A percentile compares a stretch with the other conserved stretches of the same genome.
Evolutionary conservation across 2,113 vertebrate species (phyloP).

Genomic region (Heterocephalus glaber): DNA sequence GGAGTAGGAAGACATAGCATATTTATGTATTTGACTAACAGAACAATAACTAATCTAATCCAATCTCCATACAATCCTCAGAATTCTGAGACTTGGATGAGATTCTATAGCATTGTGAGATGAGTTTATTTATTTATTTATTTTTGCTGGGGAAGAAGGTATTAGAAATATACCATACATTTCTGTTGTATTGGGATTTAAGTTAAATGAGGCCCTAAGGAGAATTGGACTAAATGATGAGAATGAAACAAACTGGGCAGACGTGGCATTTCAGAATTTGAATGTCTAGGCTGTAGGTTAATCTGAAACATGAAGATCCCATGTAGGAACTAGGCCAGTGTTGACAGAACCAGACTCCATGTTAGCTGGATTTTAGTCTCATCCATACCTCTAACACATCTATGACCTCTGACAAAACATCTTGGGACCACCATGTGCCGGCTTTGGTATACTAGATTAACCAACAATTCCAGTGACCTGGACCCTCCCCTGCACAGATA

Average conservation of each 20-base stretch:
- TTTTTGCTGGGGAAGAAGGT: neutral
- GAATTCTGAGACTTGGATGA: neutral
- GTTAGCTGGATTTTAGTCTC: neutral
- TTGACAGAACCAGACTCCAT: neutral
- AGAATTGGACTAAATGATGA: neutral
- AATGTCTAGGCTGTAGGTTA: neutral
- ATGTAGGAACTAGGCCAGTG: neutral
- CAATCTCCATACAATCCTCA: neutral
- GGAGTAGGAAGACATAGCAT: neutral
- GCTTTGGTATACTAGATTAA: neutral
- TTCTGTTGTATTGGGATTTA: neutral
- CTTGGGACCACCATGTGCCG: neutral
- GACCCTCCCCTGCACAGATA: neutral
- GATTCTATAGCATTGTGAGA: neutral
- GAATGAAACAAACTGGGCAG: neutral
- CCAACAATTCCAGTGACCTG: neutral
- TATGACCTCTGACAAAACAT: neutral
- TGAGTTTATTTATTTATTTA: neutral
- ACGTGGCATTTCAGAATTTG: neutral
- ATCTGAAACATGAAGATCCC: neutral
- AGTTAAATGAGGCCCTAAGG: neutral
- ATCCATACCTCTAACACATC: neutral
- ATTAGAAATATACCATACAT: neutral
- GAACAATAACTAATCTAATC: neutral
- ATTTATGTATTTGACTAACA: neutral